Conservation (phyloP, 1,140 invertebrate species). For the Laodelphax striatellus region DNA sequence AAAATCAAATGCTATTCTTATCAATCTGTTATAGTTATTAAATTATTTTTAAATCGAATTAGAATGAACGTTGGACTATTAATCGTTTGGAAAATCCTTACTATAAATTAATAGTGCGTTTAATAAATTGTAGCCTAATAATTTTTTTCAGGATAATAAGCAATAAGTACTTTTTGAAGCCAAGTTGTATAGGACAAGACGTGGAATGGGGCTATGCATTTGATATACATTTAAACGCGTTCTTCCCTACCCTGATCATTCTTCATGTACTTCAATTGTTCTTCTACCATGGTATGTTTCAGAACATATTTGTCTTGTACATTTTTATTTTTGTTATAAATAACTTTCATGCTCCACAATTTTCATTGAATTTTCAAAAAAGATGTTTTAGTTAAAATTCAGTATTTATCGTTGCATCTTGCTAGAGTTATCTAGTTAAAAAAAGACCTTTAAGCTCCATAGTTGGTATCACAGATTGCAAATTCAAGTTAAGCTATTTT, state of each 20-base stretch:
- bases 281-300: constrained; percentile 68
- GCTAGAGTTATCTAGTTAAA: background rate
- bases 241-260: constrained; percentile 89
- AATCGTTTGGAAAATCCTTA: no score
- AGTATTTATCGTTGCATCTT: background rate
- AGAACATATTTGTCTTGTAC: constrained; percentile 9
- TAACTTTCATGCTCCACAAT: no score
- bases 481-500: no score
- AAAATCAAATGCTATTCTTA: no score
- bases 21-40: no score
- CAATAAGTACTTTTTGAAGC: constrained; percentile 77
- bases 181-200: constrained; percentile 49
- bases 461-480: background rate
- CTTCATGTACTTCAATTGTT: constrained; percentile 87
- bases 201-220: constrained; percentile 99
- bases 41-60: no score
- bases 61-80: no score
- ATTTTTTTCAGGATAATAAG: constrained; percentile 59
- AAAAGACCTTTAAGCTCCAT: background rate
- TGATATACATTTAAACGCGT: constrained; percentile 97
- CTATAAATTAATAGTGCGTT: no score
- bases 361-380: no score
- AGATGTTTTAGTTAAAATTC: background rate
- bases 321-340: background rate
- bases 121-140: no score